phyloP scores from a whole-genome alignment of 1,140 invertebrate genomes.

The Drosophila arawakana region DNA sequence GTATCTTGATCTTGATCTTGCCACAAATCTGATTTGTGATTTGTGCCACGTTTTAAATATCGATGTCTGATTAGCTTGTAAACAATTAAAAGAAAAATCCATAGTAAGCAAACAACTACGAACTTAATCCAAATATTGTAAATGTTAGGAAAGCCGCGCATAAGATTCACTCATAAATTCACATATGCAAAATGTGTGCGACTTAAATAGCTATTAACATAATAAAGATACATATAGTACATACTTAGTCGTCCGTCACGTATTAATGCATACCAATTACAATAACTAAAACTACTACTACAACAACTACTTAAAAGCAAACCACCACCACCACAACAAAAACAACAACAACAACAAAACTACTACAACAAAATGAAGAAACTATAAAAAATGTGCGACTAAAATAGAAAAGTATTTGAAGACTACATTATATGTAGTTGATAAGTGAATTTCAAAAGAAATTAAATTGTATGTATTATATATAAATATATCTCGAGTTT shows the following conservation, averaged over 20 bases:
- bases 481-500: constrained; percentile 32
- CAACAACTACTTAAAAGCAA: constrained; percentile 25
- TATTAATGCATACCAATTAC: constrained; percentile 73
- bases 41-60: constrained; percentile 83
- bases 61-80: constrained; percentile 82
- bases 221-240: constrained; percentile 9
- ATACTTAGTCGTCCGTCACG: constrained; percentile 35
- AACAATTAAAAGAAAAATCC: constrained; percentile 45
- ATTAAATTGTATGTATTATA: constrained; percentile 42
- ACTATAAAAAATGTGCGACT: constrained; percentile 22
- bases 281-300: constrained; percentile 51
- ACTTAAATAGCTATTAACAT: constrained; percentile 25
- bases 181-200: constrained; percentile 32
- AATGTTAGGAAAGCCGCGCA: constrained; percentile 48
- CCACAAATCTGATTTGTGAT: constrained; percentile 80
- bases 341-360: constrained; percentile 15
- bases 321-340: constrained; percentile 16
- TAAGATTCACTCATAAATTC: constrained; percentile 40
- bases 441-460: constrained; percentile 61
- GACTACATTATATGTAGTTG: constrained; percentile 57
- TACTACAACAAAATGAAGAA: constrained; percentile 12
- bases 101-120: constrained; percentile 63
- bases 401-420: constrained; percentile 28
- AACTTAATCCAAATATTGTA: constrained; percentile 68
- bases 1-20: constrained; percentile 82